Evolutionary conservation across 1,140 invertebrate species (phyloP).

Genomic region (Cardiocondyla obscurior): DNA sequence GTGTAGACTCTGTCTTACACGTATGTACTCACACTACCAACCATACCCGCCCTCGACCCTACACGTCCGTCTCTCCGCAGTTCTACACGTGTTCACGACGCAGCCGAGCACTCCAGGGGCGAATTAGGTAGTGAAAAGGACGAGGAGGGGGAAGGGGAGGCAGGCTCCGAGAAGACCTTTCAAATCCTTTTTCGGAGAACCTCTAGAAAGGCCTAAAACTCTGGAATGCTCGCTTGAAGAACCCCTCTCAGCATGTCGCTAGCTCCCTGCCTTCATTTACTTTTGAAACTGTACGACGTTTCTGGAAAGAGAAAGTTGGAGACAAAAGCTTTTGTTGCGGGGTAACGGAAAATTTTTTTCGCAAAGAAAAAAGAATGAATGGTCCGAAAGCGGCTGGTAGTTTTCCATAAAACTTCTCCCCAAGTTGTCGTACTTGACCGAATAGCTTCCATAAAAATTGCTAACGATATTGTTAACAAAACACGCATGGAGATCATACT

Average conservation of each 20-base stretch:
- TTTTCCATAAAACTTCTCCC: no score
- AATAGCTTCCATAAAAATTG: no score
- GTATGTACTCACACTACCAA: background rate
- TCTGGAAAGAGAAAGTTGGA: background rate
- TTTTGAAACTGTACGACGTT: background rate
- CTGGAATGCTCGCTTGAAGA: background rate
- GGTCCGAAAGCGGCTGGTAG: no score
- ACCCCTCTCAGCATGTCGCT: background rate
- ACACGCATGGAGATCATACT: no score
- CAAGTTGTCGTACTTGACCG: no score
- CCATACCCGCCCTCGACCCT: conserved; percentile 23
- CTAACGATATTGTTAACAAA: no score
- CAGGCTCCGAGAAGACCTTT: conserved; percentile 37
- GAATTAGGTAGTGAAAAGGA: conserved; percentile 10
- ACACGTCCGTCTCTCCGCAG: conserved; percentile 11
- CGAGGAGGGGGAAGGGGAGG: background rate
- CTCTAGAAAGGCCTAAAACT: conserved; percentile 41
- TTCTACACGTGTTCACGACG: conserved; percentile 63
- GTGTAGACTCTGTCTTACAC: background rate
- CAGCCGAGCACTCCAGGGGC: conserved; percentile 48
- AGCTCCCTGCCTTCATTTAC: background rate
- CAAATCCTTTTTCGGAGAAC: conserved; percentile 44
- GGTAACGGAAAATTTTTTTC: background rate
- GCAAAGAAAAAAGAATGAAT: no score
- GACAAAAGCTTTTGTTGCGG: background rate